Base-by-base conservation (phyloP, 2,888 invertebrate species). In the Drepanosiphum platanoidis region DNA sequence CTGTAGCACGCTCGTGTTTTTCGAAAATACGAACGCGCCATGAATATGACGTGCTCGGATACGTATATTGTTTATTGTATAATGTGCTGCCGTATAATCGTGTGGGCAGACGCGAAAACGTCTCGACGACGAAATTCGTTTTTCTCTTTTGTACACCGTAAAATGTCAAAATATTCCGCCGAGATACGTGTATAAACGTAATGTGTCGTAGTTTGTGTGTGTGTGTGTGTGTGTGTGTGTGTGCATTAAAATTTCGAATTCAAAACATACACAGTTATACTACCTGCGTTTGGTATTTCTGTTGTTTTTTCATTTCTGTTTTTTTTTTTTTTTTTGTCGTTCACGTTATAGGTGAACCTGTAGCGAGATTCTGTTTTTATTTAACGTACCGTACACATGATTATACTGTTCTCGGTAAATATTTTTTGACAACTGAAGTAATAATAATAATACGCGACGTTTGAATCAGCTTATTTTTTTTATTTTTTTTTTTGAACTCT, bases 401-500 rank as follows among this genome's bases (percentile, higher is more conserved):
- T 71, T 81, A 71, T 58, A 39, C 39, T 58, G 58, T 82, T 82
- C 81, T 61, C 32, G 42, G 81, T 82, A 72, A 82, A 71, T 61
- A 72, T 72, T 78, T 61, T 52, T 81, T 52, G 70, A 71, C 52
- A 58, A 58, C 58, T 27, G 18, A 81, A 68, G 27, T 70, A 36
- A 70, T 58, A 80, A 70, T 70, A 30, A 32, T 32, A 71, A 27
- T 11, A 64, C 30, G n/a, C n/a, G 13, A 81, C 5, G 42, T 82
- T 82, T 72, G 81, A 82, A 82, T 82, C 81, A 82, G 81, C 81
- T n/a, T 39, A 82, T 82, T 80, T 80, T n/a, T n/a, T n/a, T n/a
- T n/a, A n/a, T n/a, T n/a, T n/a, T n/a, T n/a, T n/a, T n/a, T 74
- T 11, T 18, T n/a, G 46, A 46, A 46, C 81, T 30, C 70, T 30